phyloP scores from a whole-genome alignment of 1,140 invertebrate species.

The Sminthurides bifidus region DNA sequence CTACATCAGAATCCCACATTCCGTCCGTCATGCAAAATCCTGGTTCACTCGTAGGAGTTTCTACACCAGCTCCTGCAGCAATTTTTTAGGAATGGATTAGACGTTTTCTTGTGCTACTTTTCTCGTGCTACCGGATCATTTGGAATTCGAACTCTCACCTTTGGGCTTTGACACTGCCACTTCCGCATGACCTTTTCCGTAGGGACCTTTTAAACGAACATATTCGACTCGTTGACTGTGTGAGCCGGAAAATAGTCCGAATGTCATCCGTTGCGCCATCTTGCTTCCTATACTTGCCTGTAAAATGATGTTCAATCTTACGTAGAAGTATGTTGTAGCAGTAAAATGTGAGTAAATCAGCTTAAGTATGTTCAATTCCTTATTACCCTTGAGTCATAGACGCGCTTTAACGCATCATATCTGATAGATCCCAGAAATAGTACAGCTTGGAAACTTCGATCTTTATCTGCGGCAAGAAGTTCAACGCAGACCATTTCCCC shows the following conservation, averaged over 20 bases:
- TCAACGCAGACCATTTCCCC: constrained; percentile 98
- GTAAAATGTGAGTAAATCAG: neutral
- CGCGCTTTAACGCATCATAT: constrained; percentile 90
- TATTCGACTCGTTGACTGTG: constrained; percentile 84
- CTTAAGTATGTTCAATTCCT: neutral
- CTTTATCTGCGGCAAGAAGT: constrained; percentile 76
- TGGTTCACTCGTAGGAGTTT: constrained; percentile 89
- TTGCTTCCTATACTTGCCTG: constrained; percentile 87
- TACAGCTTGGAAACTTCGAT: constrained; percentile 70
- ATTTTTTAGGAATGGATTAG: neutral
- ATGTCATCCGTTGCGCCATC: constrained; percentile 90
- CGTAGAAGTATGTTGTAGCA: neutral
- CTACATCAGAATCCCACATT: constrained; percentile 74
- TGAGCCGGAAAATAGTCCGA: constrained; percentile 67
- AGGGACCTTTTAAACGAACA: constrained; percentile 92
- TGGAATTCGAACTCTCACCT: constrained; percentile 37
- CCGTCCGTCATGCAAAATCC: constrained; percentile 64
- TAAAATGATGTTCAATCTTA: constrained; percentile 33
- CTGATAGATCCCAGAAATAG: constrained; percentile 93
- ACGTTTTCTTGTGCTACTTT: neutral
- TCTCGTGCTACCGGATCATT: too few relatives aligned
- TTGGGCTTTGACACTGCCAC: constrained; percentile 91
- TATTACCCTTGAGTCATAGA: constrained; percentile 87
- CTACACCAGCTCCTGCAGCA: constrained; percentile 58
- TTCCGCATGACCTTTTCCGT: constrained; percentile 92